Conservation (phyloP, 92 coral and sea anemone species). For the Epizoanthus rinbou region DNA sequence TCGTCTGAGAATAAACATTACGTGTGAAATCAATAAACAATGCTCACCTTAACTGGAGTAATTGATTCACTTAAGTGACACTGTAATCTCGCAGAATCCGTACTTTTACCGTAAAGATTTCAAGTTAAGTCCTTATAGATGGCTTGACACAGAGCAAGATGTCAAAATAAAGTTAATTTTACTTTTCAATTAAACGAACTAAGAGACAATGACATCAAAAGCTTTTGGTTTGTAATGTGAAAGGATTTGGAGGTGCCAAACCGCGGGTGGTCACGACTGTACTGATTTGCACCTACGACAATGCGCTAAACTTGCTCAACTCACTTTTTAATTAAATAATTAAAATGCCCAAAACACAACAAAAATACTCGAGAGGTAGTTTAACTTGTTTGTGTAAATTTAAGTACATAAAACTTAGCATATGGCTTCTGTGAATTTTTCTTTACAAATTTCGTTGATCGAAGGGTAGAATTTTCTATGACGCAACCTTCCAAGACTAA, state of each 20-base stretch:
- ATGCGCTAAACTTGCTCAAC: constrained; percentile 7
- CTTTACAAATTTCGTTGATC: no score
- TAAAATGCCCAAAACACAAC: constrained; percentile 25
- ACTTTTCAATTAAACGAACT: constrained; percentile 11
- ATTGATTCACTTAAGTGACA: constrained; percentile 1
- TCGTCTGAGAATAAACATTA: not conserved
- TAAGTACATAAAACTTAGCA: no score
- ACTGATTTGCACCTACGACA: constrained; percentile 13
- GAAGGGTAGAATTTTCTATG: no score
- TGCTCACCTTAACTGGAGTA: not conserved
- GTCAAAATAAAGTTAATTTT: constrained; percentile 24
- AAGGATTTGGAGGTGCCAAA: constrained; percentile 15
- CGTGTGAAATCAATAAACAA: not conserved
- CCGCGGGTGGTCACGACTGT: constrained; percentile 17
- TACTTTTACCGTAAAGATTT: not conserved
- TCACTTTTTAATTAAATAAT: constrained; percentile 31
- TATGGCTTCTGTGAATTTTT: no score
- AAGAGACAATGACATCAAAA: constrained; percentile 10
- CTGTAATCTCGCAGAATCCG: not conserved
- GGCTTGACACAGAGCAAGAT: no score
- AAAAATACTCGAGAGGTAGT: constrained; percentile 6
- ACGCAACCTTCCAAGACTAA: no score
- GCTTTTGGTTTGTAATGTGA: constrained; percentile 18
- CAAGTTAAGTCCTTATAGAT: not conserved
- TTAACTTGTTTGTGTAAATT: constrained; percentile 1